Conservation (phyloP, 2,797 vertebrate genomes). For the Discoglossus pictus region DNA sequence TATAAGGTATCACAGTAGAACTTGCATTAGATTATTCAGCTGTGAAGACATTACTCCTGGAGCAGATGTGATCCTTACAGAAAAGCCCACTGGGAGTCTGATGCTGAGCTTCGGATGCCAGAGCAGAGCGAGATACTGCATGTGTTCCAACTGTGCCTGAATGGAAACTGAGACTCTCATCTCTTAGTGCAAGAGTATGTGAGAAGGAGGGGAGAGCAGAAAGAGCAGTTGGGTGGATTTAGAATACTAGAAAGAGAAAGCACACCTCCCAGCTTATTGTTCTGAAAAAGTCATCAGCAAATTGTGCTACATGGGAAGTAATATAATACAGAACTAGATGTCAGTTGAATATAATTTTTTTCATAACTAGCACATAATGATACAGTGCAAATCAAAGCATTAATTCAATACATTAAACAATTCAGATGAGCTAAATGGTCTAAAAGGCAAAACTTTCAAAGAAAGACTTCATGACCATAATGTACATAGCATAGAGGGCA, state of each 20-base stretch:
- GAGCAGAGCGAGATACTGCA: conserved; percentile 33
- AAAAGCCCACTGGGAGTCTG: conserved; percentile 45
- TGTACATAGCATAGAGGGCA: too few species aligned
- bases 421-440: too few species aligned
- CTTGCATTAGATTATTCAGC: conserved; percentile 29
- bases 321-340: too few species aligned
- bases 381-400: too few species aligned
- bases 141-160: conserved; percentile 45
- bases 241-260: conserved; percentile 30
- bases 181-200: conserved; percentile 50
- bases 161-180: conserved; percentile 50
- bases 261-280: conserved; percentile 52
- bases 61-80: conserved; percentile 29
- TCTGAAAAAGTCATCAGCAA: conserved; percentile 42
- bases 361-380: too few species aligned
- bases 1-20: conserved; percentile 7
- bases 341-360: too few species aligned
- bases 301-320: conserved; percentile 35
- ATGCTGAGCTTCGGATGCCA: conserved; percentile 39
- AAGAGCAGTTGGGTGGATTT: conserved; percentile 45
- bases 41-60: conserved; percentile 22
- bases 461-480: too few species aligned
- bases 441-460: too few species aligned
- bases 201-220: conserved; percentile 29
- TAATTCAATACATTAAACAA: too few species aligned